A percentile compares a stretch with the other conserved stretches of the same genome.
These are phyloP conservation scores for Holacanthus passer DNA, from an alignment of 2,113 vertebrate species.

Conservation along the genomic window DNA sequence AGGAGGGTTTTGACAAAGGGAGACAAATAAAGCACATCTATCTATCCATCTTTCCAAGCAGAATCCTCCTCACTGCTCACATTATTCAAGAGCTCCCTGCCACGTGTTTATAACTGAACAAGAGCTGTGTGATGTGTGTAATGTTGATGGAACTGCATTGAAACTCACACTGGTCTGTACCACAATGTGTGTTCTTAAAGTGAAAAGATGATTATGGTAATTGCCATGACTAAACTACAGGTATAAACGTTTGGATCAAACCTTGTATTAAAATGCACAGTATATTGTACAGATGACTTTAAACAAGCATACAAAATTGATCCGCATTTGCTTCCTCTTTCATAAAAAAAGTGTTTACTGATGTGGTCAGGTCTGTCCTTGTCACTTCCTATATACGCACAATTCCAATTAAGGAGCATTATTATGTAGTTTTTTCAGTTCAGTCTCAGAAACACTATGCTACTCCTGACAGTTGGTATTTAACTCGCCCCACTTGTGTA, in stretches of 20 bases:
- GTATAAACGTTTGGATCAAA: background rate
- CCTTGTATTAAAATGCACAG: background rate
- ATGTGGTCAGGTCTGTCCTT: background rate
- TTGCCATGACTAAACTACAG: background rate
- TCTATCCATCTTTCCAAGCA: too few species aligned
- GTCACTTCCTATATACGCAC: background rate
- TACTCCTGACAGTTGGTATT: conserved; percentile 17
- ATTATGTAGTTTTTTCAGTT: conserved; percentile 14
- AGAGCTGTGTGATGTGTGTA: too few species aligned
- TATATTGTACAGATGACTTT: background rate
- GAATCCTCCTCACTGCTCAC: background rate
- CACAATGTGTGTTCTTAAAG: background rate
- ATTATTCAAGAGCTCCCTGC: background rate
- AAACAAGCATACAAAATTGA: background rate
- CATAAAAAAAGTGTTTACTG: background rate
- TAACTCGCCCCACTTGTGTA: conserved; percentile 28
- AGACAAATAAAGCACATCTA: too few species aligned
- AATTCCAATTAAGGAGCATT: conserved; percentile 29
- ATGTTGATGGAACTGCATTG: too few species aligned
- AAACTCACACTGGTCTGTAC: too few species aligned
- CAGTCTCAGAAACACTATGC: conserved; percentile 7
- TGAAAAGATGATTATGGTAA: background rate
- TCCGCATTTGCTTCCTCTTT: conserved; percentile 3
- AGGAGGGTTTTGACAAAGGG: too few species aligned
- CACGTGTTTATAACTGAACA: too few species aligned